These are phyloP conservation scores for Micoletzkya japonica DNA, from an alignment of 2,888 invertebrate genomes.

Conservation along the genomic window DNA sequence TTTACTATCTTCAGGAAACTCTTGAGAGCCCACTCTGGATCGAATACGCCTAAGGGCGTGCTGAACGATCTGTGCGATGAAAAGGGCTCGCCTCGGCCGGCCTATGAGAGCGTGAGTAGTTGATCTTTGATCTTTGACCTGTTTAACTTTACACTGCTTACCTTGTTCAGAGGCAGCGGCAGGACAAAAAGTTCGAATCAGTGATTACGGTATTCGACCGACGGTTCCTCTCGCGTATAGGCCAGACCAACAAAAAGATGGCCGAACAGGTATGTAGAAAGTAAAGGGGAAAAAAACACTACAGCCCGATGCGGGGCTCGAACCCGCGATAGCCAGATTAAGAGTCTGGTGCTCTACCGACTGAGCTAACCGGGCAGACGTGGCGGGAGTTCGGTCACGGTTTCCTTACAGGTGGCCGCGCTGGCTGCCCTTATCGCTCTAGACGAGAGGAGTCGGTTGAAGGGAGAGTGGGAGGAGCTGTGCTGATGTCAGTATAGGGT, in stretches of 20 bases:
- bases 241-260: slow-evolving; percentile 61
- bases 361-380: slow-evolving; percentile 56
- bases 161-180: slow-evolving; percentile 33
- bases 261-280: slow-evolving; percentile 49
- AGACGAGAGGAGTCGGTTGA: slow-evolving; percentile 43
- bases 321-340: slow-evolving; percentile 59
- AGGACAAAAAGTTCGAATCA: slow-evolving; percentile 49
- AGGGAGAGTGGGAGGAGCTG: slow-evolving; percentile 47
- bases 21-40: neutral
- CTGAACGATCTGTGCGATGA: slow-evolving; percentile 49
- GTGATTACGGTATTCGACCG: slow-evolving; percentile 40
- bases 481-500: no score
- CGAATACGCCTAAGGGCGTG: slow-evolving; percentile 52
- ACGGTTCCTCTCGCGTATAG: slow-evolving; percentile 46
- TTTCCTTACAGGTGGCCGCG: slow-evolving; percentile 51
- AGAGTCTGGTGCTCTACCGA: slow-evolving; percentile 62
- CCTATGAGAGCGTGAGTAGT: slow-evolving; percentile 41
- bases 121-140: slow-evolving; percentile 13
- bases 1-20: slow-evolving; percentile 22
- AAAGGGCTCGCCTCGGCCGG: slow-evolving; percentile 34
- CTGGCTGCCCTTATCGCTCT: slow-evolving; percentile 49
- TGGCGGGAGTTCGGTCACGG: no score
- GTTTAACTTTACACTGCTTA: neutral
- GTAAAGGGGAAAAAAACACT: neutral
- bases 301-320: slow-evolving; percentile 58